A percentile compares a stretch with the other conserved stretches of the same genome.
These are phyloP conservation scores for Rhynchonycteris naso DNA, from an alignment of 2,797 vertebrate genomes.

Conservation along the genomic window DNA sequence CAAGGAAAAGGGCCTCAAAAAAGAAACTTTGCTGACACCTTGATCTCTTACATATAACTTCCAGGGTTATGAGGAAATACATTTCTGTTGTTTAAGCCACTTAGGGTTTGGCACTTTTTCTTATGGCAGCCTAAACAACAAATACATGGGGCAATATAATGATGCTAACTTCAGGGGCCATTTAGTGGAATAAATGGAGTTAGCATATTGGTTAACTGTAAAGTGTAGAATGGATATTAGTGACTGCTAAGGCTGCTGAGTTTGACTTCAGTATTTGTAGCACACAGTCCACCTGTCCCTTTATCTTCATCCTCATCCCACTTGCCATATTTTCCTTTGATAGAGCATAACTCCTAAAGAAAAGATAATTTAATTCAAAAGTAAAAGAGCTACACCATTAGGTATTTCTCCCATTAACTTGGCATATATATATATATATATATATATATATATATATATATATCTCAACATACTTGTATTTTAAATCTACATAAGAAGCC, in stretches of 20 bases:
- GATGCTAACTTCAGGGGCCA: background rate
- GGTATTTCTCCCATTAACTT: background rate
- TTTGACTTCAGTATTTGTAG: background rate
- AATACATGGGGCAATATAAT: background rate
- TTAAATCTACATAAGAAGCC: constrained; percentile 6
- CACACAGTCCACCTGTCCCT: background rate
- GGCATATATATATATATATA: background rate
- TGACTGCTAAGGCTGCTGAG: background rate
- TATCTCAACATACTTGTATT: background rate
- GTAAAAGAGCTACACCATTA: background rate
- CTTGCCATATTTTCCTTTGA: background rate
- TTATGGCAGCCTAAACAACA: background rate
- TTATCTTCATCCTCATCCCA: background rate
- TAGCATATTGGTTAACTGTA: background rate
- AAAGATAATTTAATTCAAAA: constrained; percentile 33
- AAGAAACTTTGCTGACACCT: background rate
- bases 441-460: background rate
- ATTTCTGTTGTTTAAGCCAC: background rate
- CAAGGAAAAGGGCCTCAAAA: background rate
- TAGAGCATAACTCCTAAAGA: background rate
- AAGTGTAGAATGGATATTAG: background rate
- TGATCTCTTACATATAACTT: background rate
- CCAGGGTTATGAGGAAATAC: background rate
- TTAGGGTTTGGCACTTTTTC: background rate
- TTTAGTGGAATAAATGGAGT: background rate